phyloP scores from a whole-genome alignment of 2,113 vertebrate genomes.

The Clarias macrocephalus region DNA sequence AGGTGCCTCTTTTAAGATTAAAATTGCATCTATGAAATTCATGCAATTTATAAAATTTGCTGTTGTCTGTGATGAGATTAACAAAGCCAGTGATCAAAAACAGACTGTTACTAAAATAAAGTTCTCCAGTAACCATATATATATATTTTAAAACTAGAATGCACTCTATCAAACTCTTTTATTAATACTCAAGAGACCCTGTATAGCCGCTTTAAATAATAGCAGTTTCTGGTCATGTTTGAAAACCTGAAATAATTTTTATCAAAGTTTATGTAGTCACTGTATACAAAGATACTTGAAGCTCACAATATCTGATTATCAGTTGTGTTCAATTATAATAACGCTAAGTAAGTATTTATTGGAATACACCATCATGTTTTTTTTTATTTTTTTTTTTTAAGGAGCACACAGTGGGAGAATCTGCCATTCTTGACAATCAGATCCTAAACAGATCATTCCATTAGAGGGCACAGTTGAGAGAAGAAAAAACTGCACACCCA shows the following conservation, averaged over 20 bases:
- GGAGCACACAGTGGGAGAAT: background rate
- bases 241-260: background rate
- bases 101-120: background rate
- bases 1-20: background rate
- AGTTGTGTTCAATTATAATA: background rate
- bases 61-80: background rate
- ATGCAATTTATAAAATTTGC: background rate
- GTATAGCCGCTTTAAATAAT: background rate
- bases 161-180: background rate
- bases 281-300: background rate
- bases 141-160: background rate
- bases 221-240: background rate
- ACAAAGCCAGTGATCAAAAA: background rate
- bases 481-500: constrained; percentile 7
- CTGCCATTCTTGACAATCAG: background rate
- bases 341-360: background rate
- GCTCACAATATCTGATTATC: background rate
- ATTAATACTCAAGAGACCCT: background rate
- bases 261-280: background rate
- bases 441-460: constrained; percentile 47
- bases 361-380: too few relatives aligned
- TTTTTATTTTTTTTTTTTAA: too few relatives aligned
- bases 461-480: constrained; percentile 54
- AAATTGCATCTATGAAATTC: background rate
- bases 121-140: background rate